Evolutionary conservation across 2,797 vertebrate genomes (phyloP), one percentile per base, ranked within the genome.

Genomic region (Menidia menidia): DNA sequence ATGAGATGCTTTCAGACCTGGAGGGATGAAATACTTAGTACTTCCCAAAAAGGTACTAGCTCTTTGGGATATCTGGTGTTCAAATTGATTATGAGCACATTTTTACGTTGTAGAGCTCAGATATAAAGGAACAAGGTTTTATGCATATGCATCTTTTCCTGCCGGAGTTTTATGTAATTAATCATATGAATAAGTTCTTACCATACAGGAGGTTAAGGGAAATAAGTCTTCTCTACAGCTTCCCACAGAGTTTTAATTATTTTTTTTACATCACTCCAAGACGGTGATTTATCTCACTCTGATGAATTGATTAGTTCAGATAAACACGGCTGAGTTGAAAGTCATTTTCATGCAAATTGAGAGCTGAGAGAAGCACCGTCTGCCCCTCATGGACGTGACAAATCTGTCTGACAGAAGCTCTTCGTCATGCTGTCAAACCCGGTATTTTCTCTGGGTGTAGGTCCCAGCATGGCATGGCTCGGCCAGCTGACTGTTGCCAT

Each of bases 401-500:
- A 41, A 35, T 59, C 18, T 61, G 19, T 70, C 58, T 47, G 73
- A 42, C 56, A 16, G 43, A 74, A 69, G 44, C 55, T 25, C 56
- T 13, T 39, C 50, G 71, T 74, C 43, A 16, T 41, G 70, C 42
- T 60, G 64, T 55, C 60, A 71, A 71, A 80, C 65, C 32, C 62
- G 74, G 77, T 78, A 54, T 60, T 77, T 65, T 7, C 35, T 53
- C 51, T 58, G 76, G 75, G 68, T 63, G 77, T 76, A 83, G 76
- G 80, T 72, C 64, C 35, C 77, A 54, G 44, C 1, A 76, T 64
- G 71, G 75, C 62, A 72, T 60, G 75, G 64, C 59, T 79, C 62
- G 53, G 64, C 61, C 81, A 60, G 70, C 77, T 74, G 78, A 68
- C 71, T 81, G 87, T 89, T 89, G 86, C 84, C 84, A 87, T 82